Conservation (phyloP, 2,888 invertebrate species). For the Lacanobia oleracea region DNA sequence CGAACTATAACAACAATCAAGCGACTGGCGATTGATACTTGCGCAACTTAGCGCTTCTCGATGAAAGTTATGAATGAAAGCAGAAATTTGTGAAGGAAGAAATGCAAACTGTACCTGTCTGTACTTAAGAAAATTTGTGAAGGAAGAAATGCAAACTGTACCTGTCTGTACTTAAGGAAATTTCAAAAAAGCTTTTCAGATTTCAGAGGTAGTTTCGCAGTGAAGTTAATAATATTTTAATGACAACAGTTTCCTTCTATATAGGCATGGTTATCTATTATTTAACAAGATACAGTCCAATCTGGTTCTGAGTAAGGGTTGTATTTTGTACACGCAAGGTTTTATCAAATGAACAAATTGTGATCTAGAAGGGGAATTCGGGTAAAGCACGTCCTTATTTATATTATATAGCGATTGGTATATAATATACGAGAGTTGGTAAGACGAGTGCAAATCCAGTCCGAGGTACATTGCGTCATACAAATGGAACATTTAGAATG, state of each 20-base stretch:
- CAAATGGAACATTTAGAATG: conserved; percentile 87
- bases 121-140: not conserved
- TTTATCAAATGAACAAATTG: conserved; percentile 13
- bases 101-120: not conserved
- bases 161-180: not conserved
- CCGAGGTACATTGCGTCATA: conserved; percentile 85
- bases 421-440: conserved; percentile 76
- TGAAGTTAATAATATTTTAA: not conserved
- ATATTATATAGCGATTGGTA: conserved; percentile 50
- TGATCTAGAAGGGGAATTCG: conserved; percentile 30
- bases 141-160: not conserved
- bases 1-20: conserved; percentile 33
- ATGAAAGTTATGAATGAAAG: conserved; percentile 31
- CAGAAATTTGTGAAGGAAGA: not conserved
- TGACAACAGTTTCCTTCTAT: no score
- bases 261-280: not conserved
- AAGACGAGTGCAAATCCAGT: conserved; percentile 88
- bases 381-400: conserved; percentile 52
- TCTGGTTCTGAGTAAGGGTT: not conserved
- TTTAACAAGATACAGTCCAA: not conserved
- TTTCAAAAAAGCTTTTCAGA: not conserved
- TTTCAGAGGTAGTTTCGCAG: not conserved
- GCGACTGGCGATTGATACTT: conserved; percentile 14
- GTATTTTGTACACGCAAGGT: not conserved
- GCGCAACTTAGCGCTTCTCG: conserved; percentile 31